phyloP scores from a whole-genome alignment of 2,888 invertebrate species.

The Phania funesta region DNA sequence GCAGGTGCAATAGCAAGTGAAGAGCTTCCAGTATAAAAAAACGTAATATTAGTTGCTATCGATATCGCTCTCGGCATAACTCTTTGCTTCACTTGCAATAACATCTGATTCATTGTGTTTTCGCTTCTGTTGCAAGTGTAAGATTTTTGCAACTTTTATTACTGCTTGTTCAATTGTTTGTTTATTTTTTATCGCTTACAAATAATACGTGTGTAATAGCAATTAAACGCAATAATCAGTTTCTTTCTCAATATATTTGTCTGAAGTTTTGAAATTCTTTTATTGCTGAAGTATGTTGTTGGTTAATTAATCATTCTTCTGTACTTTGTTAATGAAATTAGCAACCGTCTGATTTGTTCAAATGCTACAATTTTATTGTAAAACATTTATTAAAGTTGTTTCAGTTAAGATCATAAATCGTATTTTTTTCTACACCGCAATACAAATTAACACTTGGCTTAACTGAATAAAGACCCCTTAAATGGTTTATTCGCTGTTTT shows the following conservation, averaged over 20 bases:
- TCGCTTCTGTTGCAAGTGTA: too few relatives aligned
- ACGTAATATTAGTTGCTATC: too few relatives aligned
- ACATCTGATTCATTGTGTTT: too few relatives aligned
- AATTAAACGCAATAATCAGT: constrained; percentile 29
- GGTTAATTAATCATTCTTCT: neutral
- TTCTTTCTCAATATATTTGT: constrained; percentile 1
- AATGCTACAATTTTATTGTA: neutral
- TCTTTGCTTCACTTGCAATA: too few relatives aligned
- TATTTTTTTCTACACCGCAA: neutral
- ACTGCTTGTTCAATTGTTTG: constrained; percentile 4
- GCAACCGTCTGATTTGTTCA: neutral
- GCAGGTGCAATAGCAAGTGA: too few relatives aligned
- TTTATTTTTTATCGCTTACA: constrained; percentile 3
- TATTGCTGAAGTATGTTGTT: neutral
- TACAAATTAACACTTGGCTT: neutral
- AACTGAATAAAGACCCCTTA: neutral
- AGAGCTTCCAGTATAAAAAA: too few relatives aligned
- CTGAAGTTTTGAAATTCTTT: neutral
- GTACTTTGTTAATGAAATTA: neutral
- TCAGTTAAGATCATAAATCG: constrained; percentile 32
- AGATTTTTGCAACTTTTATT: too few relatives aligned
- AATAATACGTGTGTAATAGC: constrained; percentile 52
- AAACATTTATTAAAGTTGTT: constrained; percentile 23
- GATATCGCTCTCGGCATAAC: too few relatives aligned
- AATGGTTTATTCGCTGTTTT: too few relatives aligned